Evolutionary conservation across 2,888 invertebrate species (phyloP), one percentile per base, ranked within the genome.

Genomic region (Plemyria rubiginata): DNA sequence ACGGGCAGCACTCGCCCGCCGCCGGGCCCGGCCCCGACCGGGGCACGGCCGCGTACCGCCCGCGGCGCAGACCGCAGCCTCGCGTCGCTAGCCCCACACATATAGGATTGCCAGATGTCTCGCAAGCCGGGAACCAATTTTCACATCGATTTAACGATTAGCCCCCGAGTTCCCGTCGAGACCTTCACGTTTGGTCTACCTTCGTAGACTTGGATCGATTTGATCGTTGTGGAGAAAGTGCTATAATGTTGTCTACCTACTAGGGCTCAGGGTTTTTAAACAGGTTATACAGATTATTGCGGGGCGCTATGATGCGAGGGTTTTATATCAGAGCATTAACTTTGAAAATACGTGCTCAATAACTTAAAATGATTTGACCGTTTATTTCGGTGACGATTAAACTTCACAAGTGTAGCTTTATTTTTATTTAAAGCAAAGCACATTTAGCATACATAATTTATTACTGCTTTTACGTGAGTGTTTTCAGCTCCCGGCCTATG

Each of bases 41-140:
- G 13, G 86, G 82, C 82, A 83, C 87, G 75, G 84, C 86, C 74
- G 84, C 84, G 54, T 84, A 86, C 76, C 83, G 81, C 77, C 77
- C 69, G 61, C 70, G 53, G 75, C 75, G 75, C 76, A 82, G 77
- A 75, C 75, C 73, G 75, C 73, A 50, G 50, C 50, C 50, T 13
- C 32, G 75, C 71, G 75, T 57, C 78, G 84, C 88, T 86, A 79
- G 78, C 84, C 81, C 75, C 81, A 49, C 82, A 83, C 78, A 83
- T 78, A 82, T 64, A 80, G 82, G 80, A 81, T 83, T 86, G 84
- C 85, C 86, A 85, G 80, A 82, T 78, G 54, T 48, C 67, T 68
- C 71, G 68, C 68, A 70, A 71, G 72, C 69, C 72, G 65, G 71
- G 71, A 68, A 70, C 60, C 16, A 48, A 15, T 13, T 43, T 38